A percentile compares a stretch with the other conserved stretches of the same genome.
Evolutionary conservation across 1,140 invertebrate genomes (phyloP).

Genomic region (Leptopilina boulardi): DNA sequence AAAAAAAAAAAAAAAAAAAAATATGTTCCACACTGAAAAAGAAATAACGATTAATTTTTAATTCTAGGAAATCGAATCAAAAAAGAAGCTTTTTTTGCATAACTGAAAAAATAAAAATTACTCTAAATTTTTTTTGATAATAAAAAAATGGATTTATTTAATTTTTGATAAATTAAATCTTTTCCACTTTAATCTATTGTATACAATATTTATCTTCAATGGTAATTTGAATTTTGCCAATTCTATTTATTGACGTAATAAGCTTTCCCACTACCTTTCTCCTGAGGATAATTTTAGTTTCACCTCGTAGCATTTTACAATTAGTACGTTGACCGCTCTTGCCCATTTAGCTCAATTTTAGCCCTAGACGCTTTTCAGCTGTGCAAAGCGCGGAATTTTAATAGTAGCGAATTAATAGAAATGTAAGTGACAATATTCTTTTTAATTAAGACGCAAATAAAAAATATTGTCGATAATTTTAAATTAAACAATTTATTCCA

Average conservation of each 20-base stretch:
- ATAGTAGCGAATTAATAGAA: constrained; percentile 38
- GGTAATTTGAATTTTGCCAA: constrained; percentile 47
- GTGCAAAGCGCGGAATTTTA: constrained; percentile 7
- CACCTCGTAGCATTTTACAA: constrained; percentile 67
- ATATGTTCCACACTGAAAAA: too few species aligned
- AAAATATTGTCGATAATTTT: too few species aligned
- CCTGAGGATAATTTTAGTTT: constrained; percentile 74
- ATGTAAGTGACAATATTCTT: not conserved
- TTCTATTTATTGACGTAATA: constrained; percentile 50
- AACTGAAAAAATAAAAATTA: too few species aligned
- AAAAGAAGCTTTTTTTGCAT: too few species aligned
- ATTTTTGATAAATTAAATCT: too few species aligned
- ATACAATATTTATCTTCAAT: constrained; percentile 25
- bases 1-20: too few species aligned
- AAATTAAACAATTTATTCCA: too few species aligned
- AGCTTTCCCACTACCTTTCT: constrained; percentile 57
- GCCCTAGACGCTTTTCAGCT: constrained; percentile 48
- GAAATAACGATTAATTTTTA: too few species aligned
- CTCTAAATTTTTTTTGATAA: too few species aligned
- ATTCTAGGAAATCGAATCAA: too few species aligned
- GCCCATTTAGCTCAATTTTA: constrained; percentile 63
- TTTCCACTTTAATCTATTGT: not conserved
- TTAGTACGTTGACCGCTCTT: constrained; percentile 64
- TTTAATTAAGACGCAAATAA: too few species aligned
- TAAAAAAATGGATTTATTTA: too few species aligned